Percentiles rank a stretch among this genome's conserved stretches.
phyloP scores from a whole-genome alignment of 2,888 invertebrate species.

The Watsonalla binaria region DNA sequence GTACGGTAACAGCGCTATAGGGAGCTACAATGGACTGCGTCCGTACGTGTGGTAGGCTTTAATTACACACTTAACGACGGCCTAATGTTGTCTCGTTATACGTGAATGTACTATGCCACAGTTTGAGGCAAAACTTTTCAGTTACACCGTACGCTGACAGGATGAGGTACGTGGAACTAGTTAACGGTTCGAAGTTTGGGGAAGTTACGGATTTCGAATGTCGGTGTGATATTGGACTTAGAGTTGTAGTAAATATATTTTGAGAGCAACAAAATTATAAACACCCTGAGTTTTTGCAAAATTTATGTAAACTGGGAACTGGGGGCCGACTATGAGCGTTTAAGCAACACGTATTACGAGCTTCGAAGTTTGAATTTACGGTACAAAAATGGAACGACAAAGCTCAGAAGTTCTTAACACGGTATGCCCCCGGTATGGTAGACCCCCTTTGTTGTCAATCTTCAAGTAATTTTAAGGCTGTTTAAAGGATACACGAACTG shows the following conservation, averaged over 20 bases:
- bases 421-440: too few relatives aligned
- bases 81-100: conserved; percentile 34
- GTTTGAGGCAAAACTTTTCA: conserved; percentile 21
- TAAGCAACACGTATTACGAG: too few relatives aligned
- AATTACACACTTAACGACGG: conserved; percentile 52
- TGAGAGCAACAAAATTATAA: neutral
- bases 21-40: conserved; percentile 23
- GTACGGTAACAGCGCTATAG: neutral
- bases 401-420: too few relatives aligned
- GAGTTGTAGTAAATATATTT: neutral
- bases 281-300: too few relatives aligned
- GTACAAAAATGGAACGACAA: too few relatives aligned
- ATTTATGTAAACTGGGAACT: too few relatives aligned
- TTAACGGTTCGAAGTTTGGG: neutral
- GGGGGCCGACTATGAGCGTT: too few relatives aligned
- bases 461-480: too few relatives aligned
- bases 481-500: too few relatives aligned
- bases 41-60: conserved; percentile 44
- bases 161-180: neutral
- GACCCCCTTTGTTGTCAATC: too few relatives aligned
- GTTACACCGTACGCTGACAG: neutral
- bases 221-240: neutral
- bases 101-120: conserved; percentile 21
- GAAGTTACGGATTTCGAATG: neutral
- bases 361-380: too few relatives aligned